These are phyloP conservation scores for Atherix ibis DNA, from an alignment of 2,888 invertebrate genomes.

Conservation along the genomic window DNA sequence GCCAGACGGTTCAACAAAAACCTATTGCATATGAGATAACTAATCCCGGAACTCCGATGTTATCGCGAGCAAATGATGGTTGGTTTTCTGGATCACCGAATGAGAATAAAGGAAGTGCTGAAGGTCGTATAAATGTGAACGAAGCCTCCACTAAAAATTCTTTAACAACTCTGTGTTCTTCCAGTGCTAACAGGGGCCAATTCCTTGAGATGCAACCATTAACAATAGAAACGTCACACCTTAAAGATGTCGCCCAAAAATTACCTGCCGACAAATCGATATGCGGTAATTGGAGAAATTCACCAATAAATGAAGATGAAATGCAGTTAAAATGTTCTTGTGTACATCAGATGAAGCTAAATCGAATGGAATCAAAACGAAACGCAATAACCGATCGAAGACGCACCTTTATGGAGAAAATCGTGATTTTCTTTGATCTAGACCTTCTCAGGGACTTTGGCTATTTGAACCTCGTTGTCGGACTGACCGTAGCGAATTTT, in stretches of 20 bases:
- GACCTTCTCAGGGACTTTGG: slow-evolving; percentile 51
- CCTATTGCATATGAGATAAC: slow-evolving; percentile 50
- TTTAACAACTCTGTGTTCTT: background rate
- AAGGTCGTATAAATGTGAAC: slow-evolving; percentile 44
- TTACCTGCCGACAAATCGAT: too few species aligned
- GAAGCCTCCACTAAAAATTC: too few species aligned
- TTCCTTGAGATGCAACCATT: background rate
- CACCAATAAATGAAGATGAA: background rate
- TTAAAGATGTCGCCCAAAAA: background rate
- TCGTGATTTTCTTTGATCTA: slow-evolving; percentile 51
- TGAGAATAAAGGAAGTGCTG: slow-evolving; percentile 22
- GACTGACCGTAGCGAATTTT: slow-evolving; percentile 53
- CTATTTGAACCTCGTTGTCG: slow-evolving; percentile 53
- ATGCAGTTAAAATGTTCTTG: slow-evolving; percentile 29
- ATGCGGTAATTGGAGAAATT: too few species aligned
- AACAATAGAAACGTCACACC: background rate
- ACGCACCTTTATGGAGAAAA: slow-evolving; percentile 15
- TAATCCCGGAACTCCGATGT: slow-evolving; percentile 51
- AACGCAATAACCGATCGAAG: slow-evolving; percentile 18
- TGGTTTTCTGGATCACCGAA: slow-evolving; percentile 16
- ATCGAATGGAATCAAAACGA: slow-evolving; percentile 25
- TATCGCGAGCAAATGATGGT: slow-evolving; percentile 41
- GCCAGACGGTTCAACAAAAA: slow-evolving; percentile 21
- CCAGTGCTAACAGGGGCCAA: background rate
- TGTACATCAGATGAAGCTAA: slow-evolving; percentile 14